These are phyloP conservation scores for Camponotus vicinus DNA, from an alignment of 1,140 invertebrate species.

Conservation along the genomic window DNA sequence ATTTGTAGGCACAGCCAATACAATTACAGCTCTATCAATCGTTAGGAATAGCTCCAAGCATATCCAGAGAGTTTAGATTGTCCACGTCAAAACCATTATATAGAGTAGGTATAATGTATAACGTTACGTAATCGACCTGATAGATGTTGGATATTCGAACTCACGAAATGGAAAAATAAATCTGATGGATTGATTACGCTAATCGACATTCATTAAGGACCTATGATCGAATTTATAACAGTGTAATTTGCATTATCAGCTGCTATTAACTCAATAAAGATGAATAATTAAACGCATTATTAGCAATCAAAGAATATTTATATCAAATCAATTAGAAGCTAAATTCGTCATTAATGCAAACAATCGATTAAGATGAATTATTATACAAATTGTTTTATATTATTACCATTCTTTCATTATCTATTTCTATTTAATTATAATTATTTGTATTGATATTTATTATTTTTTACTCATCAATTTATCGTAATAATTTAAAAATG, in stretches of 20 bases:
- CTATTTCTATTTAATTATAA: not conserved
- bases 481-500: not conserved
- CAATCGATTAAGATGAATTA: slow-evolving; percentile 17
- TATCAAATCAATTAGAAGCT: not conserved
- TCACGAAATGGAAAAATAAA: not conserved
- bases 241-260: not conserved
- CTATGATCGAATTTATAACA: not conserved
- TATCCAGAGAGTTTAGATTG: slow-evolving; percentile 47
- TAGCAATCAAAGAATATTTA: slow-evolving; percentile 13
- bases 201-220: slow-evolving; percentile 2
- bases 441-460: not conserved
- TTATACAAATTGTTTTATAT: slow-evolving; percentile 29
- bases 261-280: slow-evolving; percentile 4
- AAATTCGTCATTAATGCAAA: not conserved
- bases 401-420: slow-evolving; percentile 26
- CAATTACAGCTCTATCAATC: slow-evolving; percentile 61
- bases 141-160: not conserved
- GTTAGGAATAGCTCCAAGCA: slow-evolving; percentile 50
- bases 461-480: too few relatives aligned
- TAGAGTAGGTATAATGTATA: not conserved
- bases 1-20: slow-evolving; percentile 66
- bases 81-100: slow-evolving; percentile 34
- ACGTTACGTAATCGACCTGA: slow-evolving; percentile 20
- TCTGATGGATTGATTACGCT: not conserved
- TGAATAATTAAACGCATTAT: not conserved